phyloP scores from a whole-genome alignment of 2,888 invertebrate species.

The Anodontia alba region DNA sequence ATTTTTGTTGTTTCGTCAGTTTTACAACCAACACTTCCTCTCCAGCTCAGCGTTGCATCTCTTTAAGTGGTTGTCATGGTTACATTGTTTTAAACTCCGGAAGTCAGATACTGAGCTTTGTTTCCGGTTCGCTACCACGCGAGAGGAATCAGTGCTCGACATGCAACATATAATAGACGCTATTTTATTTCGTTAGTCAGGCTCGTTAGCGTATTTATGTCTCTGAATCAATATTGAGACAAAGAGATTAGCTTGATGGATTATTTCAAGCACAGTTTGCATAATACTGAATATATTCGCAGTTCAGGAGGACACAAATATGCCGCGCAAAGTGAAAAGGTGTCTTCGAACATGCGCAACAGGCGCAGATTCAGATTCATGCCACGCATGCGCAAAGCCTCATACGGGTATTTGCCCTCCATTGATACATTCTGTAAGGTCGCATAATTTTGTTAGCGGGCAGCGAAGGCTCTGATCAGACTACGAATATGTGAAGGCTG shows the following conservation, averaged over 20 bases:
- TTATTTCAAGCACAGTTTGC: not conserved
- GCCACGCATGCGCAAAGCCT: too few species aligned
- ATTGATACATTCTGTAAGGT: too few species aligned
- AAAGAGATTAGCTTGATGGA: constrained; percentile 16
- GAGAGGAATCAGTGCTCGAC: constrained; percentile 40
- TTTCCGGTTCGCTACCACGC: constrained; percentile 58
- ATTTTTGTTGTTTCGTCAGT: constrained; percentile 55
- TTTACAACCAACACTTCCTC: constrained; percentile 51
- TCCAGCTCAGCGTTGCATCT: constrained; percentile 2
- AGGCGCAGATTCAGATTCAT: too few species aligned
- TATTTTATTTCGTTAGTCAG: not conserved
- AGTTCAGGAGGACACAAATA: not conserved
- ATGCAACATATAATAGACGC: constrained; percentile 19
- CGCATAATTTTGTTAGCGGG: too few species aligned
- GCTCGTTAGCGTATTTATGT: constrained; percentile 6
- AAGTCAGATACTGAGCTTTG: constrained; percentile 46
- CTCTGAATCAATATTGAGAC: constrained; percentile 17
- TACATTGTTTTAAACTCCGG: constrained; percentile 53
- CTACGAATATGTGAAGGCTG: too few species aligned
- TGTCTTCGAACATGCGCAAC: too few species aligned
- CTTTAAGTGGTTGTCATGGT: constrained; percentile 62
- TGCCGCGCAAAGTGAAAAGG: too few species aligned
- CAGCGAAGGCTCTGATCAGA: too few species aligned
- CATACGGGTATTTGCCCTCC: too few species aligned
- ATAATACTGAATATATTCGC: not conserved